Evolutionary conservation across 2,113 vertebrate species (phyloP), one percentile per base, ranked within the genome.

Genomic region (Galemys pyrenaicus): DNA sequence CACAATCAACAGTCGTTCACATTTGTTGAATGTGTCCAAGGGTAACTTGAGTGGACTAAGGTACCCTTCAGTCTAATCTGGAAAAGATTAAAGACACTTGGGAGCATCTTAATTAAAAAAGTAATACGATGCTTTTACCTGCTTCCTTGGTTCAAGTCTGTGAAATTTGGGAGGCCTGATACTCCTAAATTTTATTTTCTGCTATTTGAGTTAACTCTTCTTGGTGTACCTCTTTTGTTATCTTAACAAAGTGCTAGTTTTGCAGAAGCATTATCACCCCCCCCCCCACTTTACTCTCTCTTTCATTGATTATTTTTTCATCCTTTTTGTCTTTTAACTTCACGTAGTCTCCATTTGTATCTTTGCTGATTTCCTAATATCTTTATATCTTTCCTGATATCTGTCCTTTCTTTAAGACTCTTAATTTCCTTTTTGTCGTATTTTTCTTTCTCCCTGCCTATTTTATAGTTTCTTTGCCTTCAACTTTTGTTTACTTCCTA

Each of bases 71-170:
- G 22, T 87, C 74, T 95, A 74, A 81, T 83, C 46, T 92, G 85
- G 82, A 82, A 85, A 77, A 87, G 51, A 84, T 85, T 96, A 65
- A 93, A 90, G 75, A 80, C 93, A 58, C 58, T 22, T 68, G 75
- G 77, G 86, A 84, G 24, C 62, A 94, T 81, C 95, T 92, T 95
- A 78, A 84, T 92, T 94, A 35, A 75, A 88, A 91, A 79, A 93
- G 56, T 87, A 89, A 89, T 22, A 0, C 54, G 51, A 70, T 74
- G 22, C 68, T 49, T 96, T 94, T 56, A 56, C 71, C 90, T 56
- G 94, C 92, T 79, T 87, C 80, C 60, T 95, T 44, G 67, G 70
- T 77, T 56, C 60, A 32, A 89, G 49, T 16, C n/a, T 85, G 19
- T 79, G n/a, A 15, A 54, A 54, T 19, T 68, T 60, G 16, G 35